Conservation (phyloP, 2,113 vertebrate genomes). For the Apistogramma diplotaenia region DNA sequence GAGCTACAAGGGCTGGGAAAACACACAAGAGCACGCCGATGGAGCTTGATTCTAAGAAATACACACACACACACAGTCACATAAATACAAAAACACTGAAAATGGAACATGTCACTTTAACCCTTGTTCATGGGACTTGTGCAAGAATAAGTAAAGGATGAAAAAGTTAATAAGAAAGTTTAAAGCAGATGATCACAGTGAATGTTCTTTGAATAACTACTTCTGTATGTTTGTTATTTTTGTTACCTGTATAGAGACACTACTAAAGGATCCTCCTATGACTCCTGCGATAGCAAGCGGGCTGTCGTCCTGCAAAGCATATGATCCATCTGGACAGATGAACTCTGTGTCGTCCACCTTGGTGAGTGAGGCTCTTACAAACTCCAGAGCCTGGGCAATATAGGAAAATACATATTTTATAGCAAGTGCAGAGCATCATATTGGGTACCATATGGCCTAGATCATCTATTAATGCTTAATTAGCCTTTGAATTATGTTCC, state of each 20-base stretch:
- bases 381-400: conserved; percentile 85
- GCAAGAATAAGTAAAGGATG: neutral
- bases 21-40: conserved; percentile 48
- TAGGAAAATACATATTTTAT: neutral
- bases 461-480: conserved; percentile 6
- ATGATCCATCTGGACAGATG: conserved; percentile 97
- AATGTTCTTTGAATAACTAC: neutral
- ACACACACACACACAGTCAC: neutral
- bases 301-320: conserved; percentile 92
- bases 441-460: neutral
- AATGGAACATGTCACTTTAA: neutral
- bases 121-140: conserved; percentile 10
- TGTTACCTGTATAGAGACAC: conserved; percentile 97
- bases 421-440: neutral
- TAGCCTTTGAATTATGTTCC: neutral
- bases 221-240: conserved; percentile 61
- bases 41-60: conserved; percentile 50
- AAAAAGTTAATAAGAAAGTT: neutral
- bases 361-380: conserved; percentile 95
- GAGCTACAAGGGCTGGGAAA: conserved; percentile 63
- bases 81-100: neutral
- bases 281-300: conserved; percentile 93
- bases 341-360: conserved; percentile 99
- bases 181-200: neutral
- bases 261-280: conserved; percentile 96